Percentiles rank a stretch among this genome's conserved stretches.
Conservation (phyloP, 2,888 invertebrate genomes). For the Coelinius sp. region DNA sequence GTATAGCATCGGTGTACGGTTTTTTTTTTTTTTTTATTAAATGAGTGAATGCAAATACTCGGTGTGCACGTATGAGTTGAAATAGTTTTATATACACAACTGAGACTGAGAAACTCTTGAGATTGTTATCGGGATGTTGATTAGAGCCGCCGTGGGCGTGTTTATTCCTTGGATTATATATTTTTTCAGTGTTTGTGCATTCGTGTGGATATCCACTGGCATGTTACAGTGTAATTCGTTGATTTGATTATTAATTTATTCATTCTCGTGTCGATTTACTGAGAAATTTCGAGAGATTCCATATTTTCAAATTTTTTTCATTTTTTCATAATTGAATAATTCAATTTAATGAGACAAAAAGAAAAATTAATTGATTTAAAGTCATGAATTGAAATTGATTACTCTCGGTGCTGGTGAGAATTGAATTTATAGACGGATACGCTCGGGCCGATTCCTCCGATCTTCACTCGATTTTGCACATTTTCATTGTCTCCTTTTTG, state of each 20-base stretch:
- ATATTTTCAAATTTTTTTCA: too few species aligned
- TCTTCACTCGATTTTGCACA: not conserved
- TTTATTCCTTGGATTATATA: constrained; percentile 24
- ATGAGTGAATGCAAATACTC: constrained; percentile 47
- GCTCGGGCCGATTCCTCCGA: constrained; percentile 53
- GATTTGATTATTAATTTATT: constrained; percentile 53
- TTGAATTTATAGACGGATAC: constrained; percentile 59
- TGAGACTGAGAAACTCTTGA: constrained; percentile 40
- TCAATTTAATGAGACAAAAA: too few species aligned
- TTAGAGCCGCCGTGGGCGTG: constrained; percentile 45
- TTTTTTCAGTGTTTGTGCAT: constrained; percentile 23
- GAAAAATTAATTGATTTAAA: not conserved
- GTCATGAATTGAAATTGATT: not conserved
- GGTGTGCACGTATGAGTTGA: constrained; percentile 17
- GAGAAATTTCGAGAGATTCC: not conserved
- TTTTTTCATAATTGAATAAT: not conserved
- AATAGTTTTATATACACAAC: not conserved
- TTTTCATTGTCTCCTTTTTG: constrained; percentile 18
- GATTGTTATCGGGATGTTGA: constrained; percentile 50
- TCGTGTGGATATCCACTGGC: constrained; percentile 34
- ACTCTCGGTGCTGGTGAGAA: not conserved
- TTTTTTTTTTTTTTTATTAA: constrained; percentile 21
- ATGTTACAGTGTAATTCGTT: constrained; percentile 51
- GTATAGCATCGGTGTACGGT: constrained; percentile 1
- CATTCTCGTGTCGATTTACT: constrained; percentile 1